These are phyloP conservation scores for Drosophila multiciliata DNA, from an alignment of 2,888 invertebrate species.

Conservation along the genomic window DNA sequence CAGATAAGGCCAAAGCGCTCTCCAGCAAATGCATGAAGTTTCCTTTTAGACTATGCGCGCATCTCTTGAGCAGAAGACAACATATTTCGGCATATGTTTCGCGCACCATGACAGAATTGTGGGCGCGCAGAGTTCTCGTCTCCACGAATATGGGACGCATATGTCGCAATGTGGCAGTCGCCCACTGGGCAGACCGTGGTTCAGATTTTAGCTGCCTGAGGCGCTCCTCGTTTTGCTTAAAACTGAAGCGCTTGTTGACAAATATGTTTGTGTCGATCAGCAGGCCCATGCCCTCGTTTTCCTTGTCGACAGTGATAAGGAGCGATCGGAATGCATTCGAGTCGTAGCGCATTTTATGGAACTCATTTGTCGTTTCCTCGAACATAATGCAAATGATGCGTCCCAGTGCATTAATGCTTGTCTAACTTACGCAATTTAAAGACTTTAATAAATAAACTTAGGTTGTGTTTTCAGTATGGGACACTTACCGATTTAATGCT, in stretches of 20 bases:
- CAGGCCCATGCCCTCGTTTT: neutral
- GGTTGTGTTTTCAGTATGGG: neutral
- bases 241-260: slow-evolving; percentile 53
- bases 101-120: slow-evolving; percentile 88
- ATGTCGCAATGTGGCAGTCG: slow-evolving; percentile 78
- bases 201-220: slow-evolving; percentile 70
- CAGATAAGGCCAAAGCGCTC: slow-evolving; percentile 88
- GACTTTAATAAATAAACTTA: neutral
- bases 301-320: slow-evolving; percentile 1
- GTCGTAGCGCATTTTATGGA: slow-evolving; percentile 64
- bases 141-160: slow-evolving; percentile 82
- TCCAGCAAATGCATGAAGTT: slow-evolving; percentile 88
- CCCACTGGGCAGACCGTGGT: slow-evolving; percentile 84
- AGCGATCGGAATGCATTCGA: slow-evolving; percentile 34
- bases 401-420: slow-evolving; percentile 78
- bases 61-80: slow-evolving; percentile 87
- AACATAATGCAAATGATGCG: slow-evolving; percentile 82
- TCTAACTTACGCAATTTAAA: slow-evolving; percentile 48
- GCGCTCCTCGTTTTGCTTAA: slow-evolving; percentile 62
- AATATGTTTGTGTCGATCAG: slow-evolving; percentile 60
- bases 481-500: slow-evolving; percentile 86
- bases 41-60: slow-evolving; percentile 88
- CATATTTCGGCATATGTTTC: slow-evolving; percentile 88
- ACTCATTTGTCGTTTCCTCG: slow-evolving; percentile 80
- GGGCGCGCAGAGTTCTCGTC: slow-evolving; percentile 86